Conservation (phyloP, 1,140 invertebrate genomes). For the Octopus sinensis region DNA sequence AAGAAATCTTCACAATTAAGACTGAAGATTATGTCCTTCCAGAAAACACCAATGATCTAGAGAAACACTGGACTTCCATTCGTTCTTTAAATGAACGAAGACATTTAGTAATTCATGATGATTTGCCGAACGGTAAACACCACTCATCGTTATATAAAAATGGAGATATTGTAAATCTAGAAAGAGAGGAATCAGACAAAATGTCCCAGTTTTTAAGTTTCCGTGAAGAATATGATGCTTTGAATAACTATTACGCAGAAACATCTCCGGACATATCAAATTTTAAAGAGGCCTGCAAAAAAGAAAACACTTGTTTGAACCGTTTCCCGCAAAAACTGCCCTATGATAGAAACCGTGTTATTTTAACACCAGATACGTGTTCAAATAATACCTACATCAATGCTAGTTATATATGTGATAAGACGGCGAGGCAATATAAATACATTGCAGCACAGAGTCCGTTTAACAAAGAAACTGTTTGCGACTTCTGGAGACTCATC, state of each 20-base stretch:
- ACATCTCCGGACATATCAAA: background rate
- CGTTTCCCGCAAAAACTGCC: slow-evolving; percentile 51
- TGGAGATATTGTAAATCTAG: background rate
- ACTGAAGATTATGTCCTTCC: background rate
- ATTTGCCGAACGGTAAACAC: slow-evolving; percentile 23
- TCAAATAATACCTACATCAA: slow-evolving; percentile 87
- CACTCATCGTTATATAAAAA: background rate
- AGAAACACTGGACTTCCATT: slow-evolving; percentile 48
- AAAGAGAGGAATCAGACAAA: background rate
- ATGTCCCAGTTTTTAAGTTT: background rate
- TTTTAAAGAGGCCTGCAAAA: slow-evolving; percentile 19
- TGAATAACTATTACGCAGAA: background rate
- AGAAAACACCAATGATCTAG: slow-evolving; percentile 30
- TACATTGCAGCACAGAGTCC: slow-evolving; percentile 56
- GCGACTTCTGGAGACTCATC: slow-evolving; percentile 55
- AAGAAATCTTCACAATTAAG: slow-evolving; percentile 22
- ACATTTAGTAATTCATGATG: slow-evolving; percentile 33
- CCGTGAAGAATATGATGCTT: background rate
- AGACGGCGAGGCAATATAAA: slow-evolving; percentile 28
- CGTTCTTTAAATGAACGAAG: slow-evolving; percentile 40
- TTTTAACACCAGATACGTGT: slow-evolving; percentile 32
- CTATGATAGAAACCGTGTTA: slow-evolving; percentile 52
- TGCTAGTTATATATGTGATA: slow-evolving; percentile 65
- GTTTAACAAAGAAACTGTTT: slow-evolving; percentile 49
- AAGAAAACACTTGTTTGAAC: slow-evolving; percentile 42